Evolutionary conservation across 2,888 invertebrate genomes (phyloP), one percentile per base, ranked within the genome.

Genomic region (Orgyia antiqua): DNA sequence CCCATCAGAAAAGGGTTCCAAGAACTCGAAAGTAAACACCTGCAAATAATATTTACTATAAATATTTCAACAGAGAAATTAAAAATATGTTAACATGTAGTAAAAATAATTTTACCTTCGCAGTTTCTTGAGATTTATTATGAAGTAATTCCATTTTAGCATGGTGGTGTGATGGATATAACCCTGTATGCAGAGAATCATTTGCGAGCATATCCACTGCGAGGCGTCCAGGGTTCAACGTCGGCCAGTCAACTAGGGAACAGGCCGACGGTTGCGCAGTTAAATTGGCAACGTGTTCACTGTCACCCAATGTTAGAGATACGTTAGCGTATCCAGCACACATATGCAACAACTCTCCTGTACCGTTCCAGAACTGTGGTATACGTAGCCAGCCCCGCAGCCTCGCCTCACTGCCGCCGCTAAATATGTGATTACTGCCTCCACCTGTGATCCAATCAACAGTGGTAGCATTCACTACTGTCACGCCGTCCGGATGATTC

Each of bases 401-500:
- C 10, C 94, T 87, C 0, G 95, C 94, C 67, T 93, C 92, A 8
- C 94, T 95, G 2, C 90, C 73, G 0, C 90, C 89, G 8, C 89
- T 89, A 56, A 93, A 92, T 4, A 90, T 90, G 44, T 91, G 89
- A 2, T 91, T 89, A 28, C 90, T 89, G 3, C 90, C 90, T 0
- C 91, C 88, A 0, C 93, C 92, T 0, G 92, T 91, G 13, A 90
- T 91, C 73, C 95, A 94, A 52, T 93, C 93, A 0, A 92, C 94
- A 24, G 93, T 92, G 0, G 96, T 95, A 2, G 94, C 93, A 59
- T 95, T 95, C 3, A 96, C 92, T 23, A 96, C 93, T 0, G 91
- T 89, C 9, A 96, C 96, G 41, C 91, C 92, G 63, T 98, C 98
- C 0, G 98, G 98, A 60, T 96, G 94, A 15, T 92, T 91, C 68